Evolutionary conservation across 2,888 invertebrate genomes (phyloP).

Genomic region (Mystacides longicornis): DNA sequence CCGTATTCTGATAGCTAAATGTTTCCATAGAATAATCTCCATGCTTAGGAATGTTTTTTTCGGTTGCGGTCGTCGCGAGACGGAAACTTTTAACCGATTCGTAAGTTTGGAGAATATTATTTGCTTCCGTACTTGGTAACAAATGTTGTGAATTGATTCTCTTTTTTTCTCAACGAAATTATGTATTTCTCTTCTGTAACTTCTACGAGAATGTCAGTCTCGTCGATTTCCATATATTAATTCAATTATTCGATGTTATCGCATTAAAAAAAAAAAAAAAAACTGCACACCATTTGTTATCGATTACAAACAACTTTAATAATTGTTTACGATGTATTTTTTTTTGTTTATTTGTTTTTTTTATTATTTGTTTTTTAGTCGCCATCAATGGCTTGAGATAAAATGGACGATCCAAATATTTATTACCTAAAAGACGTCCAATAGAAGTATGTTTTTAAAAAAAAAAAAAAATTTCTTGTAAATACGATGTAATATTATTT

Average conservation of each 20-base stretch:
- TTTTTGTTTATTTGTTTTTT: constrained; percentile 19
- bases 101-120: constrained; percentile 13
- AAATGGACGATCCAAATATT: constrained; percentile 26
- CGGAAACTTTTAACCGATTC: constrained; percentile 6
- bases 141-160: constrained; percentile 8
- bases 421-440: constrained; percentile 27
- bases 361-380: constrained; percentile 18
- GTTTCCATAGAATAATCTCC: too few species aligned
- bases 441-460: constrained; percentile 8
- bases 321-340: not conserved
- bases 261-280: not conserved
- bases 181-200: not conserved
- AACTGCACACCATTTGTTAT: constrained; percentile 13
- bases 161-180: not conserved
- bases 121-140: constrained; percentile 13
- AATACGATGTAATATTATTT: not conserved
- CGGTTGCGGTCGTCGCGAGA: too few species aligned
- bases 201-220: not conserved
- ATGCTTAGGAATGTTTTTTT: too few species aligned
- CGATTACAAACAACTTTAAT: constrained; percentile 2
- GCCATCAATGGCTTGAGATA: constrained; percentile 18
- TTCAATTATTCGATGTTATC: not conserved
- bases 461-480: constrained; percentile 7
- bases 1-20: too few species aligned
- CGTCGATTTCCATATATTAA: not conserved